A percentile compares a stretch with the other conserved stretches of the same genome.
phyloP scores from a whole-genome alignment of 2,113 vertebrate genomes.

The Paedocypris sp. region DNA sequence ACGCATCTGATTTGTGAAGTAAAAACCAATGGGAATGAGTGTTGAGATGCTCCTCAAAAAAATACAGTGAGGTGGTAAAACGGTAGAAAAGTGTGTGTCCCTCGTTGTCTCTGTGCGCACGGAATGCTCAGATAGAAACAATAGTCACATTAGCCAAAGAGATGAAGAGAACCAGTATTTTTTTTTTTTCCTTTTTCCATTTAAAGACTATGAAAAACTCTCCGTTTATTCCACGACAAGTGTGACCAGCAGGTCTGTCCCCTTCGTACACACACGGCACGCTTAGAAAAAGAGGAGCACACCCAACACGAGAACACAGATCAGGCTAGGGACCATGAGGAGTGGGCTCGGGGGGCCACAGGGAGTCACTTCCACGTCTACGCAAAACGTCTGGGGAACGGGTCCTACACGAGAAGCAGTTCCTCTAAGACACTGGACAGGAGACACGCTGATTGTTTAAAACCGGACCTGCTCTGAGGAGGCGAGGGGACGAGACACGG shows the following conservation, averaged over 20 bases:
- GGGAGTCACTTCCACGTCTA: conserved; percentile 43
- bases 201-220: conserved; percentile 45
- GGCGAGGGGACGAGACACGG: conserved; percentile 16
- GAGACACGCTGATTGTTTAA: conserved; percentile 40
- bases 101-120: conserved; percentile 21
- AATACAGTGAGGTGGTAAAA: not conserved
- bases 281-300: conserved; percentile 56
- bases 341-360: conserved; percentile 49
- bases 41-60: too few species aligned
- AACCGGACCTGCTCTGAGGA: conserved; percentile 24
- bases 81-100: not conserved
- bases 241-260: conserved; percentile 34
- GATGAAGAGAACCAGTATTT: conserved; percentile 14
- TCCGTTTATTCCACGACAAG: conserved; percentile 38
- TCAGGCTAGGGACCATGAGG: conserved; percentile 49
- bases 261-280: conserved; percentile 55
- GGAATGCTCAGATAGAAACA: conserved; percentile 35
- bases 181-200: conserved; percentile 12
- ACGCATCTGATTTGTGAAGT: not conserved
- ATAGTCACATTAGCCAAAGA: conserved; percentile 34
- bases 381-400: conserved; percentile 35
- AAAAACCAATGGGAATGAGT: too few species aligned
- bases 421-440: conserved; percentile 54
- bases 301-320: conserved; percentile 58
- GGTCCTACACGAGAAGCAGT: conserved; percentile 44